These are phyloP conservation scores for Apoda limacodes DNA, from an alignment of 2,888 invertebrate species.

Conservation along the genomic window DNA sequence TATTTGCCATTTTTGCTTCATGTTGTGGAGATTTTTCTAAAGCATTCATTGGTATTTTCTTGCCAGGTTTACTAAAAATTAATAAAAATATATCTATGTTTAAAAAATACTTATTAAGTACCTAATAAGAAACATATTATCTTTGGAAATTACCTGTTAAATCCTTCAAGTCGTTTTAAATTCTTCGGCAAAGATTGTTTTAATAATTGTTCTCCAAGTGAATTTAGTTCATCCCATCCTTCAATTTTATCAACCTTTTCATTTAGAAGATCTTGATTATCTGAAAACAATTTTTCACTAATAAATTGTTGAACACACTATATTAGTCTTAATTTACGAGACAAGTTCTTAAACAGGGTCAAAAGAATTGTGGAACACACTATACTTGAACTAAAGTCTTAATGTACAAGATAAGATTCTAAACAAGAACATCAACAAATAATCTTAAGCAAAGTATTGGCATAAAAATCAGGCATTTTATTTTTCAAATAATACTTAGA, in stretches of 20 bases:
- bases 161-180: constrained; percentile 44
- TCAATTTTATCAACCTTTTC: constrained; percentile 39
- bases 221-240: constrained; percentile 82
- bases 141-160: constrained; percentile 35
- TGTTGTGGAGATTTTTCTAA: constrained; percentile 54
- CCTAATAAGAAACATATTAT: neutral
- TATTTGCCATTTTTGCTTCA: constrained; percentile 25
- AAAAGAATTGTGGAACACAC: too few species aligned
- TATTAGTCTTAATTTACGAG: too few species aligned
- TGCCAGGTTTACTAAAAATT: constrained; percentile 55
- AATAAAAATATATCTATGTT: neutral
- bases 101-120: too few species aligned
- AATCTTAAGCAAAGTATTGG: too few species aligned
- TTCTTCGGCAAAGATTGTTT: constrained; percentile 74
- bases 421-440: too few species aligned
- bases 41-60: constrained; percentile 76
- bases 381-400: too few species aligned
- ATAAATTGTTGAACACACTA: too few species aligned
- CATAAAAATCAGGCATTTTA: too few species aligned
- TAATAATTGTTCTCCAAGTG: constrained; percentile 82
- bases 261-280: constrained; percentile 40
- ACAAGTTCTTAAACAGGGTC: too few species aligned
- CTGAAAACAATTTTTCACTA: constrained; percentile 26
- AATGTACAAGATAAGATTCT: too few species aligned
- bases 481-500: constrained; percentile 2